Evolutionary conservation across 2,888 invertebrate genomes (phyloP), one percentile per base, ranked within the genome.

Genomic region (Eristalis arbustorum): DNA sequence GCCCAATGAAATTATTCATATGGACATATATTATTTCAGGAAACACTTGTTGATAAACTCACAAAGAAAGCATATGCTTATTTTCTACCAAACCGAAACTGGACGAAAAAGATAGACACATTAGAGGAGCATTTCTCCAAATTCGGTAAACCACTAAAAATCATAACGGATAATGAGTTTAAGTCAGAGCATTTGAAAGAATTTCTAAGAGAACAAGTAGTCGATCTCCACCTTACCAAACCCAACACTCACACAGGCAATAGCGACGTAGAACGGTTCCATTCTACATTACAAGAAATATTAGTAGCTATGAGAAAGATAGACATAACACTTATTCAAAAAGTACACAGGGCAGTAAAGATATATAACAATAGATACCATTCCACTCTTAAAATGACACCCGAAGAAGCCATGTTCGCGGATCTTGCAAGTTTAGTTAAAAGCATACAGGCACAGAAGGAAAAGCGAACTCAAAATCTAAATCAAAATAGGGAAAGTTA

Each of bases 401-500:
- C 49, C 1, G 56, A 79, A 1, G 72, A 79, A 22, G 49, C 37
- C 14, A 67, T 67, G 49, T 67, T 10, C 5, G 67, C 67, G n/a
- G 56, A 67, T 14, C n/a, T 56, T 4, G 49, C 49, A 8, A 31
- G 22, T 11, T 22, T 73, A 31, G 59, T 1, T 31, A 22, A 22
- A 5, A 23, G 11, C 18, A 1, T 28, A 18, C 18, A 25, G 18
- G 10, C 2, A 61, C 25, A 63, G 62, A 62, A 69, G 57, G 57
- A 63, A 64, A 77, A 71, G 2, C 34, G 28, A 69, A 64, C 1
- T 2, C 1, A 37, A 22, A 73, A 49, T 37, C 25, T 67, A 0
- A 68, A 62, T 11, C n/a, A 34, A n/a, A 42, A 68, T 40, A 74
- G 74, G 1, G 63, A 74, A 64, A 23, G 57, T 0, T 81, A 69